Base-by-base conservation (phyloP, 2,113 vertebrate genomes). In the Zapus hudsonius region DNA sequence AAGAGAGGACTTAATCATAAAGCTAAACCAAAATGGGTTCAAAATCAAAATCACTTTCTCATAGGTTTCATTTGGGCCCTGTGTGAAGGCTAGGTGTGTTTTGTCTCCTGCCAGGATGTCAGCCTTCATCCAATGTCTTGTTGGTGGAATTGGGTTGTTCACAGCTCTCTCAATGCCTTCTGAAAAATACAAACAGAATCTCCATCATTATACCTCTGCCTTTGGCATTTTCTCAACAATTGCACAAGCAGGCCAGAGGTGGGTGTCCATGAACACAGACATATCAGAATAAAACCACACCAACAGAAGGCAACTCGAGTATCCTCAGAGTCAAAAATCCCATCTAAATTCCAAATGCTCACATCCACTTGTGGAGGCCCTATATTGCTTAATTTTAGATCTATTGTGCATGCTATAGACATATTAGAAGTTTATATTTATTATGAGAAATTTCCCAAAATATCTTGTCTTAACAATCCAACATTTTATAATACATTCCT, bases 401-500 rank as follows among this genome's bases (percentile, higher is more conserved):
- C 1, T 0, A 7, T 42, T 12, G 0, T 19, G 5, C 15, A 23
- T 10, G 38, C 29, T 22, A 23, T 7, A 64, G 29, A 57, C 33
- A 52, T 85, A 11, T 61, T 15, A 63, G 19, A 66, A 47, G 40
- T 93, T 2, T n/a, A 15, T 72, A 40, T 67, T 90, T 83, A 36
- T 38, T 40, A 33, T 72, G n/a, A 80, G 52, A 83, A 15, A 72
- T 93, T 67, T 52, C 25, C 67, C 55, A 44, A 87, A 44, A 1
- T 59, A 8, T 64, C n/a, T 88, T 89, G 47, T 85, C 85, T 72
- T 74, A 94, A 73, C 9, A 70, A 19, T 69, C 2, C 5, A 87
- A 31, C 25, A 36, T 73, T 76, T 89, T 90, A 66, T 3, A 86
- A 17, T 72, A 85, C 23, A 33, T 76, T 95, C 75, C 63, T 85